Conservation (phyloP, 2,888 invertebrate species). For the Mesorhabditis spiculigera region DNA sequence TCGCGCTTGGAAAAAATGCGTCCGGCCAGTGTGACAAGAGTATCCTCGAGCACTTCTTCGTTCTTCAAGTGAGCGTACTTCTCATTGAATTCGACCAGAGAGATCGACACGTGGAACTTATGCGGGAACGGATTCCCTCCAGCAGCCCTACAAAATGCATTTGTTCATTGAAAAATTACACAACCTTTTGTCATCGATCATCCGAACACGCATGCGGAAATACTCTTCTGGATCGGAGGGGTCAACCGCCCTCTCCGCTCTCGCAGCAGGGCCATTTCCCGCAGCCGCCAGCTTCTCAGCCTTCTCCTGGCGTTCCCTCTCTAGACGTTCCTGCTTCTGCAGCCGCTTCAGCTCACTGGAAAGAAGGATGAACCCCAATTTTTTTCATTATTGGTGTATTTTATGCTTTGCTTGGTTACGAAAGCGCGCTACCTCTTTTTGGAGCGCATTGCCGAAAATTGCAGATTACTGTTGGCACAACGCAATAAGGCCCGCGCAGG, state of each 20-base stretch:
- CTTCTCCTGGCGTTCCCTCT: conserved; percentile 82
- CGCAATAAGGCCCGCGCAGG: too few species aligned
- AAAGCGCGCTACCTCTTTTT: background rate
- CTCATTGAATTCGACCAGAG: conserved; percentile 81
- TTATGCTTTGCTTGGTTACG: background rate
- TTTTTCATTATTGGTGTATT: background rate
- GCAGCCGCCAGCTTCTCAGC: conserved; percentile 22
- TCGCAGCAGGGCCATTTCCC: conserved; percentile 19
- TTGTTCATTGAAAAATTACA: background rate
- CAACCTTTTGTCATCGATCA: conserved; percentile 66
- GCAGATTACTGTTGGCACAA: too few species aligned
- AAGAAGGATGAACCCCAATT: background rate
- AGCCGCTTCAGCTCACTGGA: conserved; percentile 86
- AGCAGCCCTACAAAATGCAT: conserved; percentile 42
- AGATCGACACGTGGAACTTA: conserved; percentile 86
- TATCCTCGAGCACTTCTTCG: conserved; percentile 71
- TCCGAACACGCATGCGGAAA: conserved; percentile 78
- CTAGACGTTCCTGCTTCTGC: conserved; percentile 85
- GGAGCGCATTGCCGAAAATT: background rate
- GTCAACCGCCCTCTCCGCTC: conserved; percentile 31
- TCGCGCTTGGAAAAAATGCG: conserved; percentile 90
- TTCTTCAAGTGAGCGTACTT: conserved; percentile 72
- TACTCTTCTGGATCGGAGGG: conserved; percentile 69
- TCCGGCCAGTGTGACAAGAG: conserved; percentile 74
- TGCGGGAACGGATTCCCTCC: conserved; percentile 89